Conservation (phyloP, 2,888 invertebrate species). For the Drosophila leonis region DNA sequence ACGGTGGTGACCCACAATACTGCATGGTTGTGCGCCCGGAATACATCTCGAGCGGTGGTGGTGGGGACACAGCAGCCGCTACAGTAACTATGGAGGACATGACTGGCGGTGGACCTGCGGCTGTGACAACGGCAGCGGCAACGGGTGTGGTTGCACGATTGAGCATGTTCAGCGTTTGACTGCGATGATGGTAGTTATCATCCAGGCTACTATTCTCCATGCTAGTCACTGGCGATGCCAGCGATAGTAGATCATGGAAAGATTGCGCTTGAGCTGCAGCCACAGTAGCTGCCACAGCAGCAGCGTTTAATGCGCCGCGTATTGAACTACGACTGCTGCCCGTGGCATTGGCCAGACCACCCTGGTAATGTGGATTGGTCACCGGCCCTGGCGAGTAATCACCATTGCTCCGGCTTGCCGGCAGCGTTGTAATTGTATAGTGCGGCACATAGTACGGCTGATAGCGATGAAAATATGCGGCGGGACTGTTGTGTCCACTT, state of each 20-base stretch:
- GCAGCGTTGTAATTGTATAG: constrained; percentile 65
- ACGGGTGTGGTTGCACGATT: constrained; percentile 44
- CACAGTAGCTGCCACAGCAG: constrained; percentile 69
- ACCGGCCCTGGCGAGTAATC: constrained; percentile 39
- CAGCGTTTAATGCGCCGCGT: constrained; percentile 70
- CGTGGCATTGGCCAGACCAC: constrained; percentile 47
- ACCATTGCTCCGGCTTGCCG: constrained; percentile 43
- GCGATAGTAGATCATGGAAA: constrained; percentile 61
- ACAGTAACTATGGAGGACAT: constrained; percentile 61
- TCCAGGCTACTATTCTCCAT: constrained; percentile 32
- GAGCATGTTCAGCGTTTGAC: constrained; percentile 39
- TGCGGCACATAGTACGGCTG: constrained; percentile 73
- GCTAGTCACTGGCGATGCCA: constrained; percentile 48
- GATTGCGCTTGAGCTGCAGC: constrained; percentile 68
- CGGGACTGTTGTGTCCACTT: constrained; percentile 56
- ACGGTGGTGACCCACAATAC: constrained; percentile 84
- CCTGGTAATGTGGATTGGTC: constrained; percentile 67
- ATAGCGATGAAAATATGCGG: constrained; percentile 64
- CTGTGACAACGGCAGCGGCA: constrained; percentile 42
- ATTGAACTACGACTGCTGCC: constrained; percentile 75
- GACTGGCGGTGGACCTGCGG: constrained; percentile 46
- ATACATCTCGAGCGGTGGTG: constrained; percentile 77
- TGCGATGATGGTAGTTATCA: constrained; percentile 50
- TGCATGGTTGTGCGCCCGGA: constrained; percentile 78
- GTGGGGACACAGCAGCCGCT: constrained; percentile 73